phyloP scores from a whole-genome alignment of 2,113 vertebrate genomes.

The Deroptyus accipitrinus region DNA sequence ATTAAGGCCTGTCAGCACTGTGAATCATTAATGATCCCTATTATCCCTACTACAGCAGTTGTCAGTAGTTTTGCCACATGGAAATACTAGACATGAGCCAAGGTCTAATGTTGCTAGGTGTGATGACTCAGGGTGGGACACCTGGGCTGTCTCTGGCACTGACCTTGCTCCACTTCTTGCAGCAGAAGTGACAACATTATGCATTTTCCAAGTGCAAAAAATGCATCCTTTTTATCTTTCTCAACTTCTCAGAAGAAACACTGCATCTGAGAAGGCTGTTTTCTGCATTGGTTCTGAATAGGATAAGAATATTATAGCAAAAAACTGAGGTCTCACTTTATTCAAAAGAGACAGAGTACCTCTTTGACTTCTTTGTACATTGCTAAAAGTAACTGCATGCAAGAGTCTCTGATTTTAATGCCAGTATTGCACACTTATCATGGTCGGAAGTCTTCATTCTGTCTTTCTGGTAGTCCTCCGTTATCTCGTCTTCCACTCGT shows the following conservation, averaged over 20 bases:
- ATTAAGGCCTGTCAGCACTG: neutral
- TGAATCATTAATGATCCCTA: neutral
- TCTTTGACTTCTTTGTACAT: neutral
- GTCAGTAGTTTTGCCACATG: neutral
- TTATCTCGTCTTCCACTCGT: neutral
- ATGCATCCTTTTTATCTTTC: neutral
- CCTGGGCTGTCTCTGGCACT: neutral
- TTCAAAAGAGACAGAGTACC: neutral
- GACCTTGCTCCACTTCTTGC: neutral
- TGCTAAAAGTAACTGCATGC: neutral
- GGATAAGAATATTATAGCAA: neutral
- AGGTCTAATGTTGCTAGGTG: neutral
- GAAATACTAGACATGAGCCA: neutral
- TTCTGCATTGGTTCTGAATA: neutral
- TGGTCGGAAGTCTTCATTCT: neutral
- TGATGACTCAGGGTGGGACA: neutral
- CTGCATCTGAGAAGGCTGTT: neutral
- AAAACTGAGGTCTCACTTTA: neutral
- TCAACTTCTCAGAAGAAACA: neutral
- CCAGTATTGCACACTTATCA: neutral
- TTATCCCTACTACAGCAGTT: neutral
- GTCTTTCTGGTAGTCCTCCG: neutral
- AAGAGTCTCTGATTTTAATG: neutral
- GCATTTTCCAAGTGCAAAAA: neutral
- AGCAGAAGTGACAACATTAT: neutral